phyloP scores from a whole-genome alignment of 2,113 vertebrate genomes.

The Osmerus mordax region DNA sequence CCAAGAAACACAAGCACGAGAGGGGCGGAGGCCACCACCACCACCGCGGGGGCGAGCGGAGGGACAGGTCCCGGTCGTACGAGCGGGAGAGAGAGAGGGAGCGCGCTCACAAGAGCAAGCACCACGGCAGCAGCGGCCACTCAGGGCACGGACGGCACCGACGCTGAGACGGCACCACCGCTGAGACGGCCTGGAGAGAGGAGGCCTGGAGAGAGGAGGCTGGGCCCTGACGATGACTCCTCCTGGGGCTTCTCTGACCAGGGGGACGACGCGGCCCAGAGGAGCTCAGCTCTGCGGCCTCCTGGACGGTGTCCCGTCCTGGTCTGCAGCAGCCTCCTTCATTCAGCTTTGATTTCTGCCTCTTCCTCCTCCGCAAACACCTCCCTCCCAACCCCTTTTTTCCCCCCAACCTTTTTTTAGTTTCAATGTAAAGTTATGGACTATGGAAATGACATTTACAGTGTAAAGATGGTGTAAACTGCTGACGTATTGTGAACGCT shows the following conservation, averaged over 20 bases:
- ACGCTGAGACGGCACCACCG: conserved; percentile 84
- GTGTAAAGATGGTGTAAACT: conserved; percentile 71
- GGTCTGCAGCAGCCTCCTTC: conserved; percentile 29
- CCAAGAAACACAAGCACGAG: conserved; percentile 96
- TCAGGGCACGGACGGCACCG: conserved; percentile 91
- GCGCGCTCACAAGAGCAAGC: conserved; percentile 91
- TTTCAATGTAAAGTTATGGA: conserved; percentile 69
- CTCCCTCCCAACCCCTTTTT: neutral
- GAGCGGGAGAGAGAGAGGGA: conserved; percentile 83
- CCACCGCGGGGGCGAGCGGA: conserved; percentile 81
- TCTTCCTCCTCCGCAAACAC: conserved; percentile 9
- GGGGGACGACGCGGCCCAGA: neutral
- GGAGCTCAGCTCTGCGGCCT: neutral
- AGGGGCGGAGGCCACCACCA: conserved; percentile 69
- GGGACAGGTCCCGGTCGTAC: conserved; percentile 90
- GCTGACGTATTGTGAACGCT: conserved; percentile 74
- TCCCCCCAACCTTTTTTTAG: conserved; percentile 35
- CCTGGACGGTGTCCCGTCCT: neutral
- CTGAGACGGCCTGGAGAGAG: conserved; percentile 63
- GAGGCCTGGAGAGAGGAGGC: neutral
- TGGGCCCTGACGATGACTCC: neutral
- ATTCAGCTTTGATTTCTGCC: conserved; percentile 23
- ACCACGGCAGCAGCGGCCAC: conserved; percentile 81
- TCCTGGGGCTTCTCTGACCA: neutral
- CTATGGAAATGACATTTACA: conserved; percentile 71